A percentile compares a stretch with the other conserved stretches of the same genome.
Evolutionary conservation across 1,140 invertebrate species (phyloP).

Genomic region (Euwallacea similis): DNA sequence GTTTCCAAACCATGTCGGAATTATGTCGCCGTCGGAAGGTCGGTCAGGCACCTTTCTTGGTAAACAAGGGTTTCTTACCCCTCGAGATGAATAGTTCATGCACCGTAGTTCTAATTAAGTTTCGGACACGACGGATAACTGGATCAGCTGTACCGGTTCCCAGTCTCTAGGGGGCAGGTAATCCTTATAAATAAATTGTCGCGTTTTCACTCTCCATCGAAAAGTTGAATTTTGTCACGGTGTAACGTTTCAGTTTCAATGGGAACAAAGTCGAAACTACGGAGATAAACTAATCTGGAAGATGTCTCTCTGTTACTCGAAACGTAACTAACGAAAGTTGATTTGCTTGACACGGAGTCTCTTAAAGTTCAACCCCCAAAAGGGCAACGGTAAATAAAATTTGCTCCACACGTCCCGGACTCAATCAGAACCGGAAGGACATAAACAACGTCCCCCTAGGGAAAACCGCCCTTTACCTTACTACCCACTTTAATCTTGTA

Average conservation of each 20-base stretch:
- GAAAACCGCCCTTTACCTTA: constrained; percentile 9
- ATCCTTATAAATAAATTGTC: constrained; percentile 16
- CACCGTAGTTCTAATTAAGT: constrained; percentile 18
- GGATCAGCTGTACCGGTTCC: constrained; percentile 11
- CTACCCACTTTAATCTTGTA: constrained; percentile 2
- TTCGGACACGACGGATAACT: constrained; percentile 23
- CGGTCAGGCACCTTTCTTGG: constrained; percentile 2
- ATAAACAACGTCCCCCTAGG: constrained; percentile 16
- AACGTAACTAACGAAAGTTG: constrained; percentile 12
- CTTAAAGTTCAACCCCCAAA: not conserved
- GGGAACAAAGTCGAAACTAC: not conserved
- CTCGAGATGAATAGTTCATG: constrained; percentile 21
- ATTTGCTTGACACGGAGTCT: constrained; percentile 11
- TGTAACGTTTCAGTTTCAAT: not conserved
- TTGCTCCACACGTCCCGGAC: constrained; percentile 15
- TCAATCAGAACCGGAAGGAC: constrained; percentile 26
- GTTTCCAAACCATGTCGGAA: too few relatives aligned
- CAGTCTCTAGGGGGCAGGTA: not conserved
- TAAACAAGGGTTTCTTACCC: constrained; percentile 14
- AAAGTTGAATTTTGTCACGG: not conserved
- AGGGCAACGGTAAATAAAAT: constrained; percentile 16
- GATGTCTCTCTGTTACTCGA: not conserved
- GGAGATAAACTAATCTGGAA: not conserved
- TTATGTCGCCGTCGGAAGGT: not conserved
- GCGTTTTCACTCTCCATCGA: not conserved